Evolutionary conservation across 2,113 vertebrate species (phyloP).

Genomic region (Cololabis saira): DNA sequence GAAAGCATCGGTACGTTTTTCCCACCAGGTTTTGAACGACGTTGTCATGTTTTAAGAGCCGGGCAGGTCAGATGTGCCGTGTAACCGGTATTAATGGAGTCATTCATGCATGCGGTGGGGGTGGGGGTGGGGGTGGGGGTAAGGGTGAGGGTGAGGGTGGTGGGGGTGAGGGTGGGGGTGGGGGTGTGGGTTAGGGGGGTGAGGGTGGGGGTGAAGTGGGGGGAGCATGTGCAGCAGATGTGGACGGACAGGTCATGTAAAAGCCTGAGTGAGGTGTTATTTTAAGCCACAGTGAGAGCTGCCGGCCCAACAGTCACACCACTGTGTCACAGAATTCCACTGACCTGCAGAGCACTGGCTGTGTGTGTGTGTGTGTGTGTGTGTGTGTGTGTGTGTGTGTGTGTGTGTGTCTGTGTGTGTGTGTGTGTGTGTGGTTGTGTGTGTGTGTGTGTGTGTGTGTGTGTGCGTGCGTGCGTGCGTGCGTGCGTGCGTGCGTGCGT

Average conservation of each 20-base stretch:
- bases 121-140: too few relatives aligned
- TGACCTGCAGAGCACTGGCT: neutral
- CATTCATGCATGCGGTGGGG: neutral
- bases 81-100: neutral
- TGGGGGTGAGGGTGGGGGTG: neutral
- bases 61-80: neutral
- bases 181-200: too few relatives aligned
- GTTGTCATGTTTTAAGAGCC: neutral
- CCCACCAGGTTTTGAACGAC: neutral
- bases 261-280: conserved; percentile 23
- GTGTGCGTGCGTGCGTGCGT: too few relatives aligned
- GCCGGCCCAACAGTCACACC: conserved; percentile 19
- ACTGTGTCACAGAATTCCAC: conserved; percentile 3
- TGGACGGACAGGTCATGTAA: conserved; percentile 1
- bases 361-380: neutral
- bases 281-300: conserved; percentile 23
- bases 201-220: too few relatives aligned
- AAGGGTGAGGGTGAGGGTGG: too few relatives aligned
- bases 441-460: too few relatives aligned
- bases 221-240: neutral
- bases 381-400: too few relatives aligned
- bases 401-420: too few relatives aligned
- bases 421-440: too few relatives aligned
- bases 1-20: too few relatives aligned
- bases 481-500: too few relatives aligned